These are phyloP conservation scores for Myzus persicae DNA, from an alignment of 1,140 invertebrate genomes.

Conservation along the genomic window DNA sequence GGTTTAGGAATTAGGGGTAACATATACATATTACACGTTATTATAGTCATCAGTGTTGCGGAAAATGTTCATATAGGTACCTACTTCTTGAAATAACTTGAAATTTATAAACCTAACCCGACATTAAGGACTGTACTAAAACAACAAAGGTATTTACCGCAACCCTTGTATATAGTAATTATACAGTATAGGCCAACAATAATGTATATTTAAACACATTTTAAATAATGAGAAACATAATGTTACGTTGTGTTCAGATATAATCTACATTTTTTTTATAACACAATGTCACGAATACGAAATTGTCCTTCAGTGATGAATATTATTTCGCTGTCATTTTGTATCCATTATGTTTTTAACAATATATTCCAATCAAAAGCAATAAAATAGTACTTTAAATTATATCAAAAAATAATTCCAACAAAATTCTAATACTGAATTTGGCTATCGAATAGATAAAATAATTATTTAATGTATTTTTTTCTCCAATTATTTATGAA, in stretches of 20 bases:
- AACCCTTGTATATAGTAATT: background rate
- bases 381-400: background rate
- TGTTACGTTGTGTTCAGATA: background rate
- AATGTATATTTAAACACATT: background rate
- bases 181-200: background rate
- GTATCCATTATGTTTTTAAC: background rate
- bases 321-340: background rate
- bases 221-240: slow-evolving; percentile 10
- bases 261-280: background rate
- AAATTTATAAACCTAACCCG: background rate
- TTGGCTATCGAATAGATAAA: background rate
- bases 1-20: background rate
- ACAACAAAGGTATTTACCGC: background rate
- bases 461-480: background rate
- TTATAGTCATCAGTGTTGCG: background rate
- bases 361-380: background rate
- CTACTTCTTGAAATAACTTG: background rate
- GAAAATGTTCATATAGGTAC: background rate
- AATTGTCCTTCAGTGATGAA: background rate
- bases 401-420: background rate
- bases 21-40: background rate
- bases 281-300: slow-evolving; percentile 17
- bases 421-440: background rate
- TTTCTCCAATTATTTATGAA: background rate
- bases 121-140: slow-evolving; percentile 7